Base-by-base conservation (phyloP, 1,140 invertebrate genomes). In the Lethocerus indicus region DNA sequence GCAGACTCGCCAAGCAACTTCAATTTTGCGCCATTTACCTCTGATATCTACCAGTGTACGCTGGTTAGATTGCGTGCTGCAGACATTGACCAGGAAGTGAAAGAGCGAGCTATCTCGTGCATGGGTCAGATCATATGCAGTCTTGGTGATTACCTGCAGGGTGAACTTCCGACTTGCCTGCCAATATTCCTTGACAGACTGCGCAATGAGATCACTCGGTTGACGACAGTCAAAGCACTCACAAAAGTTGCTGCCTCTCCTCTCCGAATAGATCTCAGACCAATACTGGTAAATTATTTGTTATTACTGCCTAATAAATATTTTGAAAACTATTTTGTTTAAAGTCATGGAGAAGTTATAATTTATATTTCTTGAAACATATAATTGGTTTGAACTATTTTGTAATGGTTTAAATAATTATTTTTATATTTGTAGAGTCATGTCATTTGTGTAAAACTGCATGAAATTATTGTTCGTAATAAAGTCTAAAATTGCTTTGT, bases 41-140 rank as follows among this genome's bases (percentile, higher is more conserved):
- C 71, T 2, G 78, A 84, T 47, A 76, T 97, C 57, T 97, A 95
- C 65, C 68, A 74, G 28, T 88, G 83, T 58, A 91, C 88, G 0
- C 66, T 95, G 44, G 74, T 81, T 45, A 72, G 92, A 54, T 68
- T 99, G 3, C 82, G 81, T 60, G 89, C 93, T n/a, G 82, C 92
- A 0, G 92, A 96, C 63, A 92, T 97, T 57, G 92, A 97, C 69
- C 94, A 97, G 63, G 93, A 98, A 71, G 93, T 98, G 0, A 98
- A 98, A 63, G 94, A 98, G 62, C 73, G 92, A 50, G 92, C 94
- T 4, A 97, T 98, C 50, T 85, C 91, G 1, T 93, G 92, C 59
- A 95, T 95, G 85, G 92, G 90, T 21, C 90, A 94, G 65, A 86
- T 96, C 36, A 78, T 97, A 25, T 83, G 84, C 51, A 87, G 91